Conservation (phyloP, 2,888 invertebrate species). For the Carpatolechia fugitivella region DNA sequence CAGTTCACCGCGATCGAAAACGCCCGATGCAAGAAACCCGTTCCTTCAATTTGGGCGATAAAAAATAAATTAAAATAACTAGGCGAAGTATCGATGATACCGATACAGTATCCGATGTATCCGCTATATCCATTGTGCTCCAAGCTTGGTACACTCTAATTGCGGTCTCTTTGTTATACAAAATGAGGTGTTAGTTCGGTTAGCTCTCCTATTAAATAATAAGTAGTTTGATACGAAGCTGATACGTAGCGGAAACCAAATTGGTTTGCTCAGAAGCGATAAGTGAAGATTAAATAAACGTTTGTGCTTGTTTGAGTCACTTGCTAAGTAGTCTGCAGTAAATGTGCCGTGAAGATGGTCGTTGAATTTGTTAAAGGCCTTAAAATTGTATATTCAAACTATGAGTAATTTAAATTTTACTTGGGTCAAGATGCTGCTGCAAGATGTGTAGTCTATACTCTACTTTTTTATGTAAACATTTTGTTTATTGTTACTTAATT, state of each 20-base stretch:
- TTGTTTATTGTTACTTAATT: neutral
- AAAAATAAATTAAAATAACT: conserved; percentile 77
- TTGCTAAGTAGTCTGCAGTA: conserved; percentile 11
- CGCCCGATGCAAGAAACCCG: conserved; percentile 55
- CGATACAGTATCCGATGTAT: conserved; percentile 50
- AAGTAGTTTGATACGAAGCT: conserved; percentile 59
- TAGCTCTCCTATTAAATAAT: conserved; percentile 76
- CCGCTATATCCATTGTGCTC: conserved; percentile 56
- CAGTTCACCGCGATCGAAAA: conserved; percentile 58
- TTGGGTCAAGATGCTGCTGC: too few species aligned
- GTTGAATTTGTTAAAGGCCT: neutral
- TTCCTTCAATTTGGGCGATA: conserved; percentile 71
- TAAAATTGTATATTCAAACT: neutral
- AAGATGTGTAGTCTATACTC: too few species aligned
- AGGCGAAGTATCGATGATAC: conserved; percentile 63
- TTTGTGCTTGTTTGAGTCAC: conserved; percentile 16
- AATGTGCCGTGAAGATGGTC: neutral
- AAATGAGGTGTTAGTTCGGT: conserved; percentile 78
- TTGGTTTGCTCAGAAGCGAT: conserved; percentile 29
- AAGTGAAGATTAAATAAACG: conserved; percentile 7
- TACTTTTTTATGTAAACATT: too few species aligned
- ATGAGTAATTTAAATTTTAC: too few species aligned
- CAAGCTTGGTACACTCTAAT: conserved; percentile 68
- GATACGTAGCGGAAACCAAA: conserved; percentile 52
- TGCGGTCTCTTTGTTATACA: conserved; percentile 74